Conservation (phyloP, 2,888 invertebrate species). For the Dasysyrphus albostriatus region DNA sequence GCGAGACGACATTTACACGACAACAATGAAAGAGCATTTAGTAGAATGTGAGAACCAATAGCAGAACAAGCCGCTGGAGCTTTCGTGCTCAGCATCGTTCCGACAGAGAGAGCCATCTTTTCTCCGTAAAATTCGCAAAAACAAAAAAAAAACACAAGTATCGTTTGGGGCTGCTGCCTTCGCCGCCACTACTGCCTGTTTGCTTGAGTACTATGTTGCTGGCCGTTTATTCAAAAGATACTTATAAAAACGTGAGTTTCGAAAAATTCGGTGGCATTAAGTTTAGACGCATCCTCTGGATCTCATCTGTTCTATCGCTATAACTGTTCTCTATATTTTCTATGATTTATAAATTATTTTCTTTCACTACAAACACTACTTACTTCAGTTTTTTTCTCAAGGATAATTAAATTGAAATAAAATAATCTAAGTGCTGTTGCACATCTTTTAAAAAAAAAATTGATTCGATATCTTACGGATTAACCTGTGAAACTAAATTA, state of each 20-base stretch:
- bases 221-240: slow-evolving; percentile 68
- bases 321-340: slow-evolving; percentile 37
- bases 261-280: slow-evolving; percentile 63
- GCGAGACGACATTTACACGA: neutral
- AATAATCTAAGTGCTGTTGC: neutral
- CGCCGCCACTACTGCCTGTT: slow-evolving; percentile 15
- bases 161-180: slow-evolving; percentile 14
- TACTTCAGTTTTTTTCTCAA: slow-evolving; percentile 30
- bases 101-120: slow-evolving; percentile 41
- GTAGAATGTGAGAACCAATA: neutral
- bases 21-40: neutral
- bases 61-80: slow-evolving; percentile 44
- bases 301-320: slow-evolving; percentile 65
- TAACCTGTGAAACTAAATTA: slow-evolving; percentile 16
- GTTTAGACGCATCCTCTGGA: slow-evolving; percentile 70
- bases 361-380: slow-evolving; percentile 26
- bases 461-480: slow-evolving; percentile 13
- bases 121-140: slow-evolving; percentile 34
- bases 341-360: slow-evolving; percentile 26
- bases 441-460: slow-evolving; percentile 1
- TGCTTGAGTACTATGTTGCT: slow-evolving; percentile 46
- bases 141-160: slow-evolving; percentile 22
- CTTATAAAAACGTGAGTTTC: slow-evolving; percentile 70
- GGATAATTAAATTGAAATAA: slow-evolving; percentile 20
- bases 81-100: slow-evolving; percentile 55